phyloP scores from a whole-genome alignment of 2,888 invertebrate species.

The Tetranychus piercei region DNA sequence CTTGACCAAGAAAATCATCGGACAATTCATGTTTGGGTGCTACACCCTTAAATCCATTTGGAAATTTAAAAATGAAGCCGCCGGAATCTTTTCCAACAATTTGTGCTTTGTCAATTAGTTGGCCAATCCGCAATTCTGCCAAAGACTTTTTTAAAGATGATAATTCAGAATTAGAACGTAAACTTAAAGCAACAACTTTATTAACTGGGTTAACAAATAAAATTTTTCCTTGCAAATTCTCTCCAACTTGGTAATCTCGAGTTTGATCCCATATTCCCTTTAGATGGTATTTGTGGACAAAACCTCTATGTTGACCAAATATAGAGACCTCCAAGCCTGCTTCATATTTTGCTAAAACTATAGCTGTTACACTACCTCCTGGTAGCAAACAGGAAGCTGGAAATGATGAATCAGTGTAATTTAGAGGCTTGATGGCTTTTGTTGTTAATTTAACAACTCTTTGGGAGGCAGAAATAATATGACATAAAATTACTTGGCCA shows the following conservation, averaged over 20 bases:
- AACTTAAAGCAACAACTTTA: background rate
- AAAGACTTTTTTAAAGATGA: background rate
- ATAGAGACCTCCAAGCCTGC: constrained; percentile 15
- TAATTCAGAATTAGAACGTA: background rate
- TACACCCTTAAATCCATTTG: constrained; percentile 15
- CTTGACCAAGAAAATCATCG: constrained; percentile 11
- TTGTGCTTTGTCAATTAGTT: constrained; percentile 15
- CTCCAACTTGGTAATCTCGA: constrained; percentile 18
- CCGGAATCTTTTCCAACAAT: constrained; percentile 14
- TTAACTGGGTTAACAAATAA: background rate
- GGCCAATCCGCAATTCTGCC: constrained; percentile 8
- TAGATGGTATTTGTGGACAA: constrained; percentile 16
- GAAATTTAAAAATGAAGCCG: constrained; percentile 18
- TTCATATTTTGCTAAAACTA: constrained; percentile 10
- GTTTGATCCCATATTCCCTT: constrained; percentile 14
- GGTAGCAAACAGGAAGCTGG: constrained; percentile 11
- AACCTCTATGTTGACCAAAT: constrained; percentile 16
- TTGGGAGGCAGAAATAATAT: background rate
- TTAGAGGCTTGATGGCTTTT: background rate
- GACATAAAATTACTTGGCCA: background rate
- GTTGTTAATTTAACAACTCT: background rate
- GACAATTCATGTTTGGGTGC: constrained; percentile 17
- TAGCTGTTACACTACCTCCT: constrained; percentile 11
- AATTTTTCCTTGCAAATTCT: constrained; percentile 15
- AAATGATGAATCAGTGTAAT: background rate